Base-by-base conservation (phyloP, 37 sponge, comb jelly and placozoan species). In the Halichondria panicea region DNA sequence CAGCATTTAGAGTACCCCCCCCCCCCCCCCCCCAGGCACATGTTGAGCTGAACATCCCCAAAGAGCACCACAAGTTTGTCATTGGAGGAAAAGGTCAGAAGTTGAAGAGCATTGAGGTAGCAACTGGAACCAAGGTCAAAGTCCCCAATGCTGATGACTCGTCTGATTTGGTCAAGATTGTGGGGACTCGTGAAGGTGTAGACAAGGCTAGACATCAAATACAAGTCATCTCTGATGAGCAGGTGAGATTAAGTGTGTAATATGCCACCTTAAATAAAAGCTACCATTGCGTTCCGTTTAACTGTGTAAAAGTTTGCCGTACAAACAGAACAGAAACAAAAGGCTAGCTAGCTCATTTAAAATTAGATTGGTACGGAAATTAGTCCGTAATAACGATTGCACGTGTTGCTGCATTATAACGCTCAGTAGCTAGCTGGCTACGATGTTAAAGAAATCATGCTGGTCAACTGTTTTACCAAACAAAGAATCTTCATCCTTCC, bases 141-240 rank as follows among this genome's bases (percentile, higher is more conserved):
- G 55, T 92, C 3, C 93, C 93, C 13, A 69, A 81, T 9, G 48
- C 44, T 46, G 93, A 96, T 22, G 83, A 84, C 70, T 36, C 67
- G 39, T 74, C 81, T 36, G 93, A 90, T 58, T 34, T 80, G 27
- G 77, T 96, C 75, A 87, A 88, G 82, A 87, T 96, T 52, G 71
- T 83, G 8, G 97, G 97, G 2, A 93, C 88, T 38, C 87, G 88
- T 81, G 97, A 96, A 54, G 90, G 85, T 1, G 75, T 93, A 9
- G 97, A 96, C 58, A 84, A 86, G 52, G 97, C 97, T 38, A 66
- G 85, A 11, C 93, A 92, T 44, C 70, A 87, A 65, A 83, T 96
- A 9, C 87, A 81, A 46, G 40, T 55, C 50, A 87, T 96, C 57
- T 80, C 88, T 31, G 97, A 96, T 81, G 91, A 96, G 41, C 88